phyloP scores from a whole-genome alignment of 2,888 invertebrate genomes.

The Drosophila macrothrix region DNA sequence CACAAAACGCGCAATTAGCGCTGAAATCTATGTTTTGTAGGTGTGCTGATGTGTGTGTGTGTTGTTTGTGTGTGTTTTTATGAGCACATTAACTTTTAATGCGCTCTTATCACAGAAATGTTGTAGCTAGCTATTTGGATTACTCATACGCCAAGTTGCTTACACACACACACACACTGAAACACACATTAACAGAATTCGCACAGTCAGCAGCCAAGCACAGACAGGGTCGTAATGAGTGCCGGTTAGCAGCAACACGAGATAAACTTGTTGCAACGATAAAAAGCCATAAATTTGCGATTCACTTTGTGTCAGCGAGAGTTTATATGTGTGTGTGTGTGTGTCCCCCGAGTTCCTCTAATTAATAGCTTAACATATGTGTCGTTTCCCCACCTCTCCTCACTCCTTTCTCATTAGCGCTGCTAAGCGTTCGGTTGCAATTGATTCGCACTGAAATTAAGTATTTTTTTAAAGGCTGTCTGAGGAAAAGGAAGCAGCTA shows the following conservation, averaged over 20 bases:
- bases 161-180: conserved; percentile 30
- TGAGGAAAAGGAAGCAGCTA: background rate
- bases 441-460: conserved; percentile 70
- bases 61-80: conserved; percentile 29
- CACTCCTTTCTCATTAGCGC: background rate
- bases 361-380: conserved; percentile 68
- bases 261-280: conserved; percentile 78
- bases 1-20: conserved; percentile 33
- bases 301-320: conserved; percentile 41
- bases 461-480: background rate
- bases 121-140: conserved; percentile 46
- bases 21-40: background rate
- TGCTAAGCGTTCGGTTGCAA: conserved; percentile 52
- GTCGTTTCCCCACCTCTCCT: conserved; percentile 13
- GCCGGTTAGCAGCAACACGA: conserved; percentile 68
- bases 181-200: conserved; percentile 15
- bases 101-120: conserved; percentile 28
- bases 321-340: conserved; percentile 7
- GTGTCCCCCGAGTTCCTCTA: conserved; percentile 48
- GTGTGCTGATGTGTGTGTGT: background rate
- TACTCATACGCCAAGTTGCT: conserved; percentile 58
- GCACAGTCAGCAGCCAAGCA: conserved; percentile 49
- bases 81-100: conserved; percentile 55
- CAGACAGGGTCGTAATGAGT: conserved; percentile 64
- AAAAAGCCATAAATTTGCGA: conserved; percentile 73